Evolutionary conservation across 2,888 invertebrate species (phyloP), one percentile per base, ranked within the genome.

Genomic region (Cosmopolites sordidus): DNA sequence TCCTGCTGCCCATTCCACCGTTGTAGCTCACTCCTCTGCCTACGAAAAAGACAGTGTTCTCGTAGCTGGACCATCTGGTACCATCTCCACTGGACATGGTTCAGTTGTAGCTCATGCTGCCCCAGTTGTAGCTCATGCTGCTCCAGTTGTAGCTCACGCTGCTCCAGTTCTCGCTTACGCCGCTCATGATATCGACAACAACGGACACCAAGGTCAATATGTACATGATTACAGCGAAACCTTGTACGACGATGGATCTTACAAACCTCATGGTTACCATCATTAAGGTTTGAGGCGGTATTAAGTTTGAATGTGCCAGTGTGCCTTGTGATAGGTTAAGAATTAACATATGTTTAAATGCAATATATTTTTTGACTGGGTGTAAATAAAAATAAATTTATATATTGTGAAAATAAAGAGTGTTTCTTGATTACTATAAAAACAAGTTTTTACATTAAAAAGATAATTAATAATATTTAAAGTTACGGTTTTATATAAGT

Each of bases 161-260:
- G 33, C n/a, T n/a, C 29, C 22, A 15, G 37, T 39, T 22, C 33
- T 30, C n/a, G 16, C 15, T 9, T 12, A 30, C 14, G 43, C 33
- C 16, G 55, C 55, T 12, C 47, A 22, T 30, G 14, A 18, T 33
- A 12, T 12, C 12, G 33, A 33, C n/a, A 33, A 33, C 33, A 33
- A 33, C n/a, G 46, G 43, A n/a, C 27, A 53, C 12, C 57, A 52
- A 42, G 59, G 51, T 6, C 60, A 62, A 43, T 68, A 66, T 55
- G 62, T 68, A n/a, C 67, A 58, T n/a, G 68, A 68, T 53, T 55
- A 63, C 54, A 54, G 56, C 11, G 68, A 68, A 39, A 60, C 61
- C 16, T 58, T 64, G 44, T 69, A 64, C 57, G 69, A 69, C 46
- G 69, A 69, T 58, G 69, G 69, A 42, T 62, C 62, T 29, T 64